These are phyloP conservation scores for Stegana nigrithorax DNA, from an alignment of 2,888 invertebrate genomes.

Conservation along the genomic window DNA sequence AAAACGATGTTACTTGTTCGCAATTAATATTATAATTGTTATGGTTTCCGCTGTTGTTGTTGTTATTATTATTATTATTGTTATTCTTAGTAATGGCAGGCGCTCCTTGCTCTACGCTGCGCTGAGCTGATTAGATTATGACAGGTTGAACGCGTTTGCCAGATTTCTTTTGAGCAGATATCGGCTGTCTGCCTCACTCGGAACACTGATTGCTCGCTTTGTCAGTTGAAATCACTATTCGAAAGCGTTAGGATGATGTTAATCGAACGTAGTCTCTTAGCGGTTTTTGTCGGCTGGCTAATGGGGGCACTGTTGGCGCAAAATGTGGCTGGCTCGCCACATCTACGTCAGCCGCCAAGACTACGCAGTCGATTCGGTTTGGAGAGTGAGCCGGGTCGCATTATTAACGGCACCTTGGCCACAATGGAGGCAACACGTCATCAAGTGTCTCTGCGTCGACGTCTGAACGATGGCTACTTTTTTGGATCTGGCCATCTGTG, in stretches of 20 bases:
- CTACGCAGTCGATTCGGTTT: constrained; percentile 38
- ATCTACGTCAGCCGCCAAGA: not conserved
- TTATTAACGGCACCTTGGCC: constrained; percentile 55
- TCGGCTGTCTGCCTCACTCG: too few relatives aligned
- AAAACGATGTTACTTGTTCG: too few relatives aligned
- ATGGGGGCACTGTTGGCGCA: too few relatives aligned
- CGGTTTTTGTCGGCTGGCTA: not conserved
- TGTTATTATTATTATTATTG: too few relatives aligned
- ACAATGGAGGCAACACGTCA: constrained; percentile 50
- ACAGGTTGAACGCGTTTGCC: too few relatives aligned
- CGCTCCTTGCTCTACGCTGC: too few relatives aligned
- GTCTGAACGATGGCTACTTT: constrained; percentile 49
- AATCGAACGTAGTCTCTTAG: not conserved
- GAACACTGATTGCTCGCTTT: too few relatives aligned
- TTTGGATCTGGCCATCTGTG: constrained; percentile 65
- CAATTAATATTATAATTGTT: too few relatives aligned
- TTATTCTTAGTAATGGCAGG: too few relatives aligned
- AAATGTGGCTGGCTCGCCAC: not conserved
- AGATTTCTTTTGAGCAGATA: too few relatives aligned
- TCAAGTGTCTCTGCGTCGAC: constrained; percentile 56
- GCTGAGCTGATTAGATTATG: too few relatives aligned
- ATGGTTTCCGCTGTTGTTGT: too few relatives aligned
- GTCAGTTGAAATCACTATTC: not conserved
- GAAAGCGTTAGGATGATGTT: not conserved
- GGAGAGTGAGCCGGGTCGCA: constrained; percentile 44